phyloP scores from a whole-genome alignment of 2,113 vertebrate genomes.

The Oostethus manadensis region DNA sequence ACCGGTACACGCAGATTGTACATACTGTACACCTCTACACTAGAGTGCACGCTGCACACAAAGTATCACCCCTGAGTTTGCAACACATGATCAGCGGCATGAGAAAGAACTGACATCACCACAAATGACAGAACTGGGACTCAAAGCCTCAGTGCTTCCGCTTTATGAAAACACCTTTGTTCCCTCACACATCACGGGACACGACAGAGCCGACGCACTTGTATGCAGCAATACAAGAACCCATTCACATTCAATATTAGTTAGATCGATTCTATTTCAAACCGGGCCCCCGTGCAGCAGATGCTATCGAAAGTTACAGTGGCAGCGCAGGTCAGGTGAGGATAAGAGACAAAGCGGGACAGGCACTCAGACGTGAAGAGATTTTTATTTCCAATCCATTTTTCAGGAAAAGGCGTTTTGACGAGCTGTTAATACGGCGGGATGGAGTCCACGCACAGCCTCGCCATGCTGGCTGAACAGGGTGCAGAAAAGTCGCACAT shows the following conservation, averaged over 20 bases:
- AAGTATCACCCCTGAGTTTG: background rate
- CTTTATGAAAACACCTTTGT: background rate
- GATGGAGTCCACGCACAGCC: constrained; percentile 49
- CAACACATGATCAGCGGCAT: constrained; percentile 5
- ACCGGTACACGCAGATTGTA: too few relatives aligned
- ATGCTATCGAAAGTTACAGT: constrained; percentile 27
- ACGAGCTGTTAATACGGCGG: constrained; percentile 45
- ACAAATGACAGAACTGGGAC: background rate
- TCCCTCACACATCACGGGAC: background rate
- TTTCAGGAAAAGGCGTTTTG: constrained; percentile 41
- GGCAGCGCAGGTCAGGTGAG: constrained; percentile 22
- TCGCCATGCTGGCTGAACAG: constrained; percentile 12
- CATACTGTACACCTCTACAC: too few relatives aligned
- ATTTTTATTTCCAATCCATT: constrained; percentile 52
- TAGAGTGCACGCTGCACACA: too few relatives aligned
- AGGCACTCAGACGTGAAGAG: constrained; percentile 42
- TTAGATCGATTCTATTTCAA: constrained; percentile 12
- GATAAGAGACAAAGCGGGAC: constrained; percentile 23
- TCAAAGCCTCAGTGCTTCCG: background rate
- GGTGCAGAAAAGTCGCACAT: constrained; percentile 17
- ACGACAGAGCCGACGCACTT: background rate
- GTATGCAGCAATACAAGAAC: background rate
- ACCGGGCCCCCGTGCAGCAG: constrained; percentile 15
- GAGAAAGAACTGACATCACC: background rate
- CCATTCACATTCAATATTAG: constrained; percentile 4